These are phyloP conservation scores for Lydus trimaculatus DNA, from an alignment of 2,888 invertebrate genomes.

Conservation along the genomic window DNA sequence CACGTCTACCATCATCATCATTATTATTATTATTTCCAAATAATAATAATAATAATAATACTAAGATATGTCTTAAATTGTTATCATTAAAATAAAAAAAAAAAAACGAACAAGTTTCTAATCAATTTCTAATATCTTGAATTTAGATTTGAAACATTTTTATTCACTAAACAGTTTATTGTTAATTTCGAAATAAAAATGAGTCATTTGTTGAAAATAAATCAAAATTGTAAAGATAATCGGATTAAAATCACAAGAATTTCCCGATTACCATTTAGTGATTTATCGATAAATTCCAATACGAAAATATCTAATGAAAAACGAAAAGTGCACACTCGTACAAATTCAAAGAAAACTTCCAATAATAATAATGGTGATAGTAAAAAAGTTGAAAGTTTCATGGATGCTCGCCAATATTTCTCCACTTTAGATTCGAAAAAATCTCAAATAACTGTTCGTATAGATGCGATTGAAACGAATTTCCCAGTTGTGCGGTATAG, in stretches of 20 bases:
- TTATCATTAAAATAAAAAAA: neutral
- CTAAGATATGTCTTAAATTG: neutral
- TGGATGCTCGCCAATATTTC: neutral
- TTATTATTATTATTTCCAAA: slow-evolving; percentile 39
- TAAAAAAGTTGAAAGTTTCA: neutral
- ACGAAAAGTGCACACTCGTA: neutral
- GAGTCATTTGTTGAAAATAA: neutral
- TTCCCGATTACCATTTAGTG: neutral
- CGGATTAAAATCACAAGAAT: neutral
- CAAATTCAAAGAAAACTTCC: too few species aligned
- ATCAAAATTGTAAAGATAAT: neutral
- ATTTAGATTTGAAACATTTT: neutral
- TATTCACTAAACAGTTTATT: neutral
- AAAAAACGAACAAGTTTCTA: neutral
- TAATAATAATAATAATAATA: slow-evolving; percentile 25
- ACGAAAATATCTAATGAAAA: neutral
- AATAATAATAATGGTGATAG: neutral
- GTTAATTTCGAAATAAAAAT: neutral
- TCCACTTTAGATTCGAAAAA: neutral
- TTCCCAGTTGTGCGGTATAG: neutral
- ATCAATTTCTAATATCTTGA: neutral
- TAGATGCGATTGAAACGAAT: neutral
- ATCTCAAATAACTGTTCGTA: neutral
- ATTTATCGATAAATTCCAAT: neutral
- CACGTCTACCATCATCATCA: slow-evolving; percentile 22